phyloP scores from a whole-genome alignment of 2,113 vertebrate species.

The Coreoperca whiteheadi region DNA sequence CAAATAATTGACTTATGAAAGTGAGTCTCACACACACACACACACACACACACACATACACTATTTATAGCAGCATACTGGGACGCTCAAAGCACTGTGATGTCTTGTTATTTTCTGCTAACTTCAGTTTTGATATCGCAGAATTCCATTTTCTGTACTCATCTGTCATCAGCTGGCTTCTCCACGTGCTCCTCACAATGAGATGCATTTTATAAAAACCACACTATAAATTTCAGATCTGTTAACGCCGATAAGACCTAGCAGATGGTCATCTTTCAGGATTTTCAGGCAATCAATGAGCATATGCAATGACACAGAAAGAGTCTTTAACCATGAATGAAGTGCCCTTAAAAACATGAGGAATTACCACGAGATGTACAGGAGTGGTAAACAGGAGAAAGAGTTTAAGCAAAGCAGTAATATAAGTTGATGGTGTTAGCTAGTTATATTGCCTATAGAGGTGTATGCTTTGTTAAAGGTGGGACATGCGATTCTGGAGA shows the following conservation, averaged over 20 bases:
- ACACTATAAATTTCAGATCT: neutral
- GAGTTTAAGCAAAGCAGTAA: neutral
- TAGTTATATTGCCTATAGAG: neutral
- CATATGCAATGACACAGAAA: neutral
- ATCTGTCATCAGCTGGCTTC: neutral
- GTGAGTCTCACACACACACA: constrained; percentile 14
- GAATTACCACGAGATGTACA: neutral
- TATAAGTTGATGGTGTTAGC: neutral
- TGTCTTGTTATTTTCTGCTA: constrained; percentile 44
- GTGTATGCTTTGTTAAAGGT: neutral
- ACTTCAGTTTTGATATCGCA: constrained; percentile 16
- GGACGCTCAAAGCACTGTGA: constrained; percentile 26
- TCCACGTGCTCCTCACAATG: neutral
- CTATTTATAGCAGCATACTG: constrained; percentile 58
- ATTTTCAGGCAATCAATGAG: constrained; percentile 32
- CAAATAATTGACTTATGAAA: constrained; percentile 65
- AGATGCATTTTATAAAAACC: neutral
- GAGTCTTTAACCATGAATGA: constrained; percentile 34
- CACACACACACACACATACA: constrained; percentile 9
- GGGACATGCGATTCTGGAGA: no score
- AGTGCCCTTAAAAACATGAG: neutral
- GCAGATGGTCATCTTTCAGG: neutral
- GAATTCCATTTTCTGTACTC: neutral
- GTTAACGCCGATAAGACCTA: neutral
- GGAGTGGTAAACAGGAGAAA: neutral